Evolutionary conservation across 2,888 invertebrate genomes (phyloP).

Genomic region (Diplolepis rosae): DNA sequence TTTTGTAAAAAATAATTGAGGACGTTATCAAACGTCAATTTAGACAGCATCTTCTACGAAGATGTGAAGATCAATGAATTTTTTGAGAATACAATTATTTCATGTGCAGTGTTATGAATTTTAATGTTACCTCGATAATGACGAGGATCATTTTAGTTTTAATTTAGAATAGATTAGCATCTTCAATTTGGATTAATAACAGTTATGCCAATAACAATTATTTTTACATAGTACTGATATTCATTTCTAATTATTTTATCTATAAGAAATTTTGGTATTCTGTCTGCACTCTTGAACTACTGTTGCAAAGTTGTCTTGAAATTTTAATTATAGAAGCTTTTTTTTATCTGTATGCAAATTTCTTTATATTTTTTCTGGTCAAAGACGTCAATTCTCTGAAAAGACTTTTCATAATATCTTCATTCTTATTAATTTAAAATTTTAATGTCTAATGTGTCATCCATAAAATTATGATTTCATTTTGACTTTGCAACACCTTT

Average conservation of each 20-base stretch:
- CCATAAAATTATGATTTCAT: neutral
- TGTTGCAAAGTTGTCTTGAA: constrained; percentile 1
- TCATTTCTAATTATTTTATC: neutral
- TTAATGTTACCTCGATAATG: neutral
- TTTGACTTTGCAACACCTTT: neutral
- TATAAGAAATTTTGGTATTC: neutral
- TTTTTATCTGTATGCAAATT: neutral
- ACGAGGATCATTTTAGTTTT: neutral
- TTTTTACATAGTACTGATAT: neutral
- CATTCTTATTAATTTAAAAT: no score
- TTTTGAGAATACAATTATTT: constrained; percentile 5
- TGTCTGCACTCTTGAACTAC: neutral
- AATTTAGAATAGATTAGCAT: neutral
- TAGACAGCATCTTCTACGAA: constrained; percentile 3
- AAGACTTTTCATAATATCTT: no score
- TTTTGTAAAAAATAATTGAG: neutral
- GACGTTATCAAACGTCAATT: neutral
- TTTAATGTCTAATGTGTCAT: no score
- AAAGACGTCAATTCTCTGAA: no score
- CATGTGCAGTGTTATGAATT: constrained; percentile 1
- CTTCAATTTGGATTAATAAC: neutral
- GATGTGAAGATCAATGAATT: neutral
- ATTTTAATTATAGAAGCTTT: neutral
- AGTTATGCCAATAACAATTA: neutral
- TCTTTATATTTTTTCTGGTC: neutral